phyloP scores from a whole-genome alignment of 2,888 invertebrate species.

The Conops quadrifasciatus region DNA sequence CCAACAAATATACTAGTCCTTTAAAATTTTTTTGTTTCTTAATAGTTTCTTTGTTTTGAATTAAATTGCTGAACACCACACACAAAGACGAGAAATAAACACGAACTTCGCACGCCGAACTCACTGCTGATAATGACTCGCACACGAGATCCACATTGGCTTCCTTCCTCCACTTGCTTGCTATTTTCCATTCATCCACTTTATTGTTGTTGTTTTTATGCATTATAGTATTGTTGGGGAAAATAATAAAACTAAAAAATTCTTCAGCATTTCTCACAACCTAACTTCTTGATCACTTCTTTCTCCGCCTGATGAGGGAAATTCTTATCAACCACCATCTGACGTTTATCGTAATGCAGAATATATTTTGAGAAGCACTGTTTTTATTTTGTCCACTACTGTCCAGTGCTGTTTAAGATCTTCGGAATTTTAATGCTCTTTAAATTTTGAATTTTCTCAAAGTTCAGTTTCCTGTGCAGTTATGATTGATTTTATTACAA shows the following conservation, averaged over 20 bases:
- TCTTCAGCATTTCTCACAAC: neutral
- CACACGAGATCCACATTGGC: neutral
- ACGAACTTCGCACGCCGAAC: constrained; percentile 16
- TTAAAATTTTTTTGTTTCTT: too few species aligned
- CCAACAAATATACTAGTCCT: too few species aligned
- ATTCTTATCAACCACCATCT: too few species aligned
- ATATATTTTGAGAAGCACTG: too few species aligned
- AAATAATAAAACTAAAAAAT: neutral
- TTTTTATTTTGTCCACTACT: too few species aligned
- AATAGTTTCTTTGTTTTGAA: neutral
- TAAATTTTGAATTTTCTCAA: too few species aligned
- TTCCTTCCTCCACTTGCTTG: neutral
- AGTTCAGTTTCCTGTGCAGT: too few species aligned
- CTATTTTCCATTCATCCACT: neutral
- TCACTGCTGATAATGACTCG: constrained; percentile 25
- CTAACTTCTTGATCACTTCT: neutral
- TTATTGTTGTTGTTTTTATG: neutral
- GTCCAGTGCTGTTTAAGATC: too few species aligned
- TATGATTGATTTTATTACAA: too few species aligned
- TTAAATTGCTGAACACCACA: neutral
- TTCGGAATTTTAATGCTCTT: too few species aligned
- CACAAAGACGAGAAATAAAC: neutral
- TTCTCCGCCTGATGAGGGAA: too few species aligned
- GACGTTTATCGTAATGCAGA: too few species aligned
- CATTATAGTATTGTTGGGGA: neutral